Conservation (phyloP, 92 coral and sea anemone genomes). For the Parazoanthus darwini region DNA sequence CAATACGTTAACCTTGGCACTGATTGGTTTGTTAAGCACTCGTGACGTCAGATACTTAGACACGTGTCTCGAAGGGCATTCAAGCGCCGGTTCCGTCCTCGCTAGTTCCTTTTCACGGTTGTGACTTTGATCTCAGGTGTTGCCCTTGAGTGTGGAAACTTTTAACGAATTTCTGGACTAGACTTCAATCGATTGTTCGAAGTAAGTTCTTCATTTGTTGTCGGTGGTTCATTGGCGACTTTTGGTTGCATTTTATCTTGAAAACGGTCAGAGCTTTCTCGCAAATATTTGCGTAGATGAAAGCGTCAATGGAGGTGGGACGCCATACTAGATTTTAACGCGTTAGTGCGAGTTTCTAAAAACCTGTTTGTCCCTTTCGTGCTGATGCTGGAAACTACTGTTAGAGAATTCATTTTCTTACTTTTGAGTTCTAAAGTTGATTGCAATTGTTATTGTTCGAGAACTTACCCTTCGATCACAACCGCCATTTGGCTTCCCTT, state of each 20-base stretch:
- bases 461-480: neutral
- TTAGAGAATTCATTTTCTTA: neutral
- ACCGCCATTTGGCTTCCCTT: neutral
- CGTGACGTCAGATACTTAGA: conserved; percentile 33
- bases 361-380: neutral
- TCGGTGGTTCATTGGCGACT: neutral
- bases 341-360: neutral
- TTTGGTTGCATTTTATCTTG: neutral
- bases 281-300: neutral
- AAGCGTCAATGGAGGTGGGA: conserved; percentile 41
- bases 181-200: conserved; percentile 6
- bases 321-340: conserved; percentile 12
- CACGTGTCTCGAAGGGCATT: conserved; percentile 49
- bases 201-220: conserved; percentile 19
- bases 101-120: conserved; percentile 50
- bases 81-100: conserved; percentile 39
- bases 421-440: neutral
- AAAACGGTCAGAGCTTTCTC: neutral
- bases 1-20: neutral
- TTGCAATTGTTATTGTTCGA: conserved; percentile 3
- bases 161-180: conserved; percentile 8
- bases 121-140: conserved; percentile 33
- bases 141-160: neutral
- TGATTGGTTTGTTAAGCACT: conserved; percentile 30
- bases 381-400: neutral